Conservation (phyloP, 2,113 vertebrate genomes). For the Gymnocephalus cernua region DNA sequence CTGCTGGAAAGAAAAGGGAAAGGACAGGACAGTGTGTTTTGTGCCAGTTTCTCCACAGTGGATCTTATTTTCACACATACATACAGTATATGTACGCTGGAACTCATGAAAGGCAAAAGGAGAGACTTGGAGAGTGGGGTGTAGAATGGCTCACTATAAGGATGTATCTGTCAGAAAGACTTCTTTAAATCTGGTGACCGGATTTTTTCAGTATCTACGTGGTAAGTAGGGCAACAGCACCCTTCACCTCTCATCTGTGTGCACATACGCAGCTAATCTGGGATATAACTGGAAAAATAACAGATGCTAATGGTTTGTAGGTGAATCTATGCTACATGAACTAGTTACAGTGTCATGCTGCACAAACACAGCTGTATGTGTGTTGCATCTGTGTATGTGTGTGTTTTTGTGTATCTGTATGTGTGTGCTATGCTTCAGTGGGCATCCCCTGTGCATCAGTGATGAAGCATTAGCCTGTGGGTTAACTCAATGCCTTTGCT, state of each 20-base stretch:
- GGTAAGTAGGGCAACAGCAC: constrained; percentile 86
- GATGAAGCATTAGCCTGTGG: constrained; percentile 79
- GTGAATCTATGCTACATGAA: constrained; percentile 64
- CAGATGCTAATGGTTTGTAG: constrained; percentile 55
- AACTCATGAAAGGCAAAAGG: constrained; percentile 75
- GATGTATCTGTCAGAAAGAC: constrained; percentile 84
- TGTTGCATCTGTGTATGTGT: constrained; percentile 29
- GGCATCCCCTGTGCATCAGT: constrained; percentile 74
- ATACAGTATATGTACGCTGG: constrained; percentile 45
- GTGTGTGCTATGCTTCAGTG: constrained; percentile 71
- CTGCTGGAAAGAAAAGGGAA: constrained; percentile 69
- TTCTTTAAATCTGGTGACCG: constrained; percentile 86
- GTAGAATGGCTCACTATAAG: constrained; percentile 86
- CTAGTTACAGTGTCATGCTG: constrained; percentile 52
- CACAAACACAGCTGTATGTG: constrained; percentile 64
- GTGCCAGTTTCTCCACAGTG: constrained; percentile 69
- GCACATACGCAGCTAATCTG: constrained; percentile 24
- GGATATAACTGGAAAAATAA: constrained; percentile 28
- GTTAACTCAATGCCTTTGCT: constrained; percentile 61
- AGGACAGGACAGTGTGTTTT: constrained; percentile 47
- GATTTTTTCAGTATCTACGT: constrained; percentile 86
- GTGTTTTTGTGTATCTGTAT: constrained; percentile 22
- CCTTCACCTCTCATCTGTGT: constrained; percentile 37
- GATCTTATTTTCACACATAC: constrained; percentile 66
- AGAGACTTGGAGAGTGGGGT: constrained; percentile 68